Conservation (phyloP, 2,888 invertebrate genomes). For the Orthosia incerta region DNA sequence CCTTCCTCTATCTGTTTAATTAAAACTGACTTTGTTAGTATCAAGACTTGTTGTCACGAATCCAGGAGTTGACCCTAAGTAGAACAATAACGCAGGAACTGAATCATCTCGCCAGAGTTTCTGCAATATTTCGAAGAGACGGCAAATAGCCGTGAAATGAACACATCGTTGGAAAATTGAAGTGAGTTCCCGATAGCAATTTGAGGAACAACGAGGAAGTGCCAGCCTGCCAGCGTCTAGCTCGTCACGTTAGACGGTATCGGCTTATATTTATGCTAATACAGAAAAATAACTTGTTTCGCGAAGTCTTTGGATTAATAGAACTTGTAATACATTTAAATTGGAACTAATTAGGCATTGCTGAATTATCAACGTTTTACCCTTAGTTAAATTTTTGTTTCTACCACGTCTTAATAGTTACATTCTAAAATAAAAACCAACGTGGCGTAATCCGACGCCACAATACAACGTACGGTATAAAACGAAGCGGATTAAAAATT, state of each 20-base stretch:
- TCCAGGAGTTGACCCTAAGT: neutral
- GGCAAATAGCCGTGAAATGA: slow-evolving; percentile 80
- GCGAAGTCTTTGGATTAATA: neutral
- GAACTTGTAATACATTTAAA: slow-evolving; percentile 3
- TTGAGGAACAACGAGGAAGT: slow-evolving; percentile 48
- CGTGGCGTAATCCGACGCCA: neutral
- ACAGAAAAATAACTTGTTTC: slow-evolving; percentile 8
- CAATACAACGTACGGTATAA: slow-evolving; percentile 14
- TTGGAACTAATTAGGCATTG: neutral
- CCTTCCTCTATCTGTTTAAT: neutral
- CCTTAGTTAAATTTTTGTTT: neutral
- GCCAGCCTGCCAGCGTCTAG: slow-evolving; percentile 38
- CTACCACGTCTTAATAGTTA: no score
- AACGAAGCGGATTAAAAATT: slow-evolving; percentile 43
- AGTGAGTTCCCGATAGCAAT: slow-evolving; percentile 71
- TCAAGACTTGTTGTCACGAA: neutral
- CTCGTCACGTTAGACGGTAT: slow-evolving; percentile 16
- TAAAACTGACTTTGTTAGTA: neutral
- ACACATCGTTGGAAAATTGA: slow-evolving; percentile 75
- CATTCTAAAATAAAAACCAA: slow-evolving; percentile 15
- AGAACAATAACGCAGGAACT: neutral
- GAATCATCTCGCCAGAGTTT: slow-evolving; percentile 41
- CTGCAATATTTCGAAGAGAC: slow-evolving; percentile 63
- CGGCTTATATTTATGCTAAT: slow-evolving; percentile 24
- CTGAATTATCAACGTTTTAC: neutral